These are phyloP conservation scores for Tenebrio molitor DNA, from an alignment of 1,140 invertebrate species.

Conservation along the genomic window DNA sequence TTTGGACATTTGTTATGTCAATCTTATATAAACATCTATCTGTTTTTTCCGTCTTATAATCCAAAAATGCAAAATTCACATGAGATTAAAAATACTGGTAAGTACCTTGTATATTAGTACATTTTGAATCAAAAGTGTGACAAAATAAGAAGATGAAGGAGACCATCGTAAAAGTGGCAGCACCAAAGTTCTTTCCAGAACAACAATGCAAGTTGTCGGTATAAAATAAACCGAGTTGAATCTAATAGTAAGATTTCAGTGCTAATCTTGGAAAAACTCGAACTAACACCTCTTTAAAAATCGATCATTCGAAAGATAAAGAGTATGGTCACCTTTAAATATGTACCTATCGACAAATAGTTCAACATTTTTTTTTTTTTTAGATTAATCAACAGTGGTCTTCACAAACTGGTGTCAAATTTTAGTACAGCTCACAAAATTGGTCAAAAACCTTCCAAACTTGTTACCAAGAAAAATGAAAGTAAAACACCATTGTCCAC, in stretches of 20 bases:
- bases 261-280: background rate
- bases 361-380: background rate
- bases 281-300: background rate
- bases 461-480: background rate
- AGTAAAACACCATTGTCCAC: background rate
- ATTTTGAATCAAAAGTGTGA: background rate
- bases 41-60: background rate
- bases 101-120: background rate
- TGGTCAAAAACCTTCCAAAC: background rate
- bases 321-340: too few species aligned
- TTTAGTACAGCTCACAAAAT: background rate
- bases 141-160: constrained; percentile 1
- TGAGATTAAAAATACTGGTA: constrained; percentile 6
- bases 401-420: constrained; percentile 1
- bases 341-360: background rate
- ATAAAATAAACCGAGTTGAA: background rate
- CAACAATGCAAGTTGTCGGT: constrained; percentile 15
- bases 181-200: constrained; percentile 10
- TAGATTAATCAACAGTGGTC: constrained; percentile 6
- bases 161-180: background rate
- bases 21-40: background rate
- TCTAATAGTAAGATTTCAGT: background rate
- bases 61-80: constrained; percentile 16
- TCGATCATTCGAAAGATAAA: constrained; percentile 1
- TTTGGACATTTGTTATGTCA: constrained; percentile 2